Evolutionary conservation across 2,113 vertebrate genomes (phyloP).

Genomic region (Gobius niger): DNA sequence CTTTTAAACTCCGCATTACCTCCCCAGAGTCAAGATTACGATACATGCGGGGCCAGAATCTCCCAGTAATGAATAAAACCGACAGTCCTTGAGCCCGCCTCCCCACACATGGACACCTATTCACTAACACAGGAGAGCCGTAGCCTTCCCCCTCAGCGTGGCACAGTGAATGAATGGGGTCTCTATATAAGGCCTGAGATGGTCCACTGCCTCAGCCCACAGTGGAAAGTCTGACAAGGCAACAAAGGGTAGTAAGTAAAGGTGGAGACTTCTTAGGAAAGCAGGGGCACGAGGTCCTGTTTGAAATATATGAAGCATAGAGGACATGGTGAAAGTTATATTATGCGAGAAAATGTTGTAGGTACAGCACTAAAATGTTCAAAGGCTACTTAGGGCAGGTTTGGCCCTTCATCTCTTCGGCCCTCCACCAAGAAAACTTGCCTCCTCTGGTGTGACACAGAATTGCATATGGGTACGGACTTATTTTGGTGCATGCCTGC

Average conservation of each 20-base stretch:
- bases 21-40: slow-evolving; percentile 35
- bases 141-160: slow-evolving; percentile 33
- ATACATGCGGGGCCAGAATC: slow-evolving; percentile 10
- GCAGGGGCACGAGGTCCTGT: slow-evolving; percentile 30
- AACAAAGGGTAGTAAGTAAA: slow-evolving; percentile 38
- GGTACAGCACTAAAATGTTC: no score
- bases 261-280: slow-evolving; percentile 33
- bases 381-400: no score
- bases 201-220: slow-evolving; percentile 56
- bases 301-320: slow-evolving; percentile 27
- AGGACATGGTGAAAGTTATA: slow-evolving; percentile 12
- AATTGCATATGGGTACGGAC: not conserved
- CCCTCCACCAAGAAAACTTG: no score
- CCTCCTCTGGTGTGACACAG: not conserved
- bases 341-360: no score
- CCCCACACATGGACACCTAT: slow-evolving; percentile 51
- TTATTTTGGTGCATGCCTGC: slow-evolving; percentile 23
- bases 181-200: slow-evolving; percentile 62
- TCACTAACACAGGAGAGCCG: slow-evolving; percentile 45
- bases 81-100: slow-evolving; percentile 47
- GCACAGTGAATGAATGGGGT: slow-evolving; percentile 54
- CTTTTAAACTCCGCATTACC: slow-evolving; percentile 23
- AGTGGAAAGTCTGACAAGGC: slow-evolving; percentile 73
- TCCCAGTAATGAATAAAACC: slow-evolving; percentile 38
- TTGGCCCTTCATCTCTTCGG: no score